A percentile compares a stretch with the other conserved stretches of the same genome.
Conservation (phyloP, 2,888 invertebrate species). For the Clistopyga incitator region DNA sequence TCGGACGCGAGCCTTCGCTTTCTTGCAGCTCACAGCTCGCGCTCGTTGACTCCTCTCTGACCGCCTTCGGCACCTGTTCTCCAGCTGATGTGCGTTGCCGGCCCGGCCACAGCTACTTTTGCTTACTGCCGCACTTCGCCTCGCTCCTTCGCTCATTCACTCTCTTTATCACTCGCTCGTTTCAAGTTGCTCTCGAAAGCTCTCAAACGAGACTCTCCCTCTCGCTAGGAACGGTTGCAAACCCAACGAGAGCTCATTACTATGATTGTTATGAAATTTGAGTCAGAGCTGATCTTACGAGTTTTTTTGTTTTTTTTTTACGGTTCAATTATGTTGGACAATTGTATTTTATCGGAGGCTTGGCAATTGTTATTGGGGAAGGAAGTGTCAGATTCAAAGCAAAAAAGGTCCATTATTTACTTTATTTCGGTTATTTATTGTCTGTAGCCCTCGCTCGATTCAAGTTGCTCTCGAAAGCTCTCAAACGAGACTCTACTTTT, state of each 20-base stretch:
- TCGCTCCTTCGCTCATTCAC: slow-evolving; percentile 7
- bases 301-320: no score
- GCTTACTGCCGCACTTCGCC: neutral
- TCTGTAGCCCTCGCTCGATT: neutral
- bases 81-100: slow-evolving; percentile 79
- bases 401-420: no score
- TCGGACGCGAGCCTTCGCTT: slow-evolving; percentile 64
- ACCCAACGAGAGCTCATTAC: neutral
- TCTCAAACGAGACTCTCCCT: neutral
- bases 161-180: slow-evolving; percentile 1
- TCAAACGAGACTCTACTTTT: neutral
- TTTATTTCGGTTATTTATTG: neutral
- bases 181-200: slow-evolving; percentile 10
- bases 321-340: neutral
- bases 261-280: neutral
- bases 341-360: no score
- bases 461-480: slow-evolving; percentile 10
- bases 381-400: no score
- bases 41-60: slow-evolving; percentile 66
- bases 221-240: neutral
- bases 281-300: neutral
- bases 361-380: no score
- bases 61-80: slow-evolving; percentile 82
- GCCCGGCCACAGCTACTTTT: slow-evolving; percentile 33
- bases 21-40: slow-evolving; percentile 38